phyloP scores from a whole-genome alignment of 2,888 invertebrate genomes.

The Venusia cambrica region DNA sequence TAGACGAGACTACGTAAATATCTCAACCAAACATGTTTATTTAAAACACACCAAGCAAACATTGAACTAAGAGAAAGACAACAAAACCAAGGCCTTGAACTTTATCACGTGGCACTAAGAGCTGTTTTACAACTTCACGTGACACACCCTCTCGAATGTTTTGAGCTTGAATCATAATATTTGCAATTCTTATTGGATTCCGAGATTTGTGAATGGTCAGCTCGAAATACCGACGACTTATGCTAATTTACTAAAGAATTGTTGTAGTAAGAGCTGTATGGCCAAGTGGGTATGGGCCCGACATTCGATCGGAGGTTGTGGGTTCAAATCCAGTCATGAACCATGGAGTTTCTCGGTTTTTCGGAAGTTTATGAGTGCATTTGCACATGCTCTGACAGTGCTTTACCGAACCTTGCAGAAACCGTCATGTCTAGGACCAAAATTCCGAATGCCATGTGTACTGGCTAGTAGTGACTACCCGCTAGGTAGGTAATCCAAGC shows the following conservation, averaged over 20 bases:
- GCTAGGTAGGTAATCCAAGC: no score
- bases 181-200: slow-evolving; percentile 17
- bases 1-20: background rate
- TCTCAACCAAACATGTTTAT: slow-evolving; percentile 12
- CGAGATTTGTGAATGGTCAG: slow-evolving; percentile 20
- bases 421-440: no score
- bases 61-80: slow-evolving; percentile 3
- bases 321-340: no score
- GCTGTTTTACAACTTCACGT: slow-evolving; percentile 7
- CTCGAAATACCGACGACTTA: slow-evolving; percentile 8
- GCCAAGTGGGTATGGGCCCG: no score
- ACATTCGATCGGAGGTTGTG: no score
- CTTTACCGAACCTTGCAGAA: no score
- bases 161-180: slow-evolving; percentile 18
- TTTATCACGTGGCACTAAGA: slow-evolving; percentile 15
- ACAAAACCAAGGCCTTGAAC: slow-evolving; percentile 8
- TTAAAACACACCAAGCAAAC: slow-evolving; percentile 10
- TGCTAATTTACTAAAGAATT: slow-evolving; percentile 4
- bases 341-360: no score
- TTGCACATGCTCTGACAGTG: no score
- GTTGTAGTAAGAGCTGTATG: no score
- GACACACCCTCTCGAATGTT: slow-evolving; percentile 17
- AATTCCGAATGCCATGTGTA: no score
- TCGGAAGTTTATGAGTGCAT: no score
- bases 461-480: no score